These are phyloP conservation scores for Callospermophilus lateralis DNA, from an alignment of 2,113 vertebrate genomes.

Conservation along the genomic window DNA sequence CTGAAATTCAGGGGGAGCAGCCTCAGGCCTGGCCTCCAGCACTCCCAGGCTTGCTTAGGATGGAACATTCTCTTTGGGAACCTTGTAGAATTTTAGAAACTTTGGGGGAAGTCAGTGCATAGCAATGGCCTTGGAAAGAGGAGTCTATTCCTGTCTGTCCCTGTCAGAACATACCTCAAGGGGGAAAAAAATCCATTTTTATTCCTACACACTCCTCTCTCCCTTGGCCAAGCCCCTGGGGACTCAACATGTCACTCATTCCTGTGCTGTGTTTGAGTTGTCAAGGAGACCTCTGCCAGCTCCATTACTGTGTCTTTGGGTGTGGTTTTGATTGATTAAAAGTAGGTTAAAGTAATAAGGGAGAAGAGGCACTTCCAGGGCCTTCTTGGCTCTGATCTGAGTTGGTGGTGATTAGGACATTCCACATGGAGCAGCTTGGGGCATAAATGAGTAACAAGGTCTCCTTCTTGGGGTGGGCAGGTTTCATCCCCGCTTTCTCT, in stretches of 20 bases:
- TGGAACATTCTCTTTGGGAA: background rate
- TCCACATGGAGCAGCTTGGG: background rate
- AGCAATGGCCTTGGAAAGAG: conserved; percentile 38
- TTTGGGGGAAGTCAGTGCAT: background rate
- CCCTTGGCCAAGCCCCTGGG: conserved; percentile 46
- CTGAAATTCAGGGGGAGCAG: background rate
- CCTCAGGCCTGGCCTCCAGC: background rate
- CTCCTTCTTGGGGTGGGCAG: background rate
- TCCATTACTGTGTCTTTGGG: conserved; percentile 62
- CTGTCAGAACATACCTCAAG: conserved; percentile 38
- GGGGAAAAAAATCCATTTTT: conserved; percentile 2
- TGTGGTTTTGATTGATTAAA: conserved; percentile 79
- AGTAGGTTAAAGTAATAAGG: conserved; percentile 67
- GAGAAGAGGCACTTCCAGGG: conserved; percentile 56
- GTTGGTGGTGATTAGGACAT: background rate
- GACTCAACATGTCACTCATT: conserved; percentile 62
- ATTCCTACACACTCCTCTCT: conserved; percentile 50
- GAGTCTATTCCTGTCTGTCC: conserved; percentile 63
- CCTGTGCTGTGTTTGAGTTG: conserved; percentile 60
- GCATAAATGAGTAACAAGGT: background rate
- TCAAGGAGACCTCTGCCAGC: conserved; percentile 66
- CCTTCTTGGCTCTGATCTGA: conserved; percentile 56
- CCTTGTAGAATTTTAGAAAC: conserved; percentile 9
- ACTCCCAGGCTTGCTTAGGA: background rate
- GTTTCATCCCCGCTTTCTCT: background rate